Evolutionary conservation across 2,888 invertebrate genomes (phyloP).

Genomic region (Apamea anceps): DNA sequence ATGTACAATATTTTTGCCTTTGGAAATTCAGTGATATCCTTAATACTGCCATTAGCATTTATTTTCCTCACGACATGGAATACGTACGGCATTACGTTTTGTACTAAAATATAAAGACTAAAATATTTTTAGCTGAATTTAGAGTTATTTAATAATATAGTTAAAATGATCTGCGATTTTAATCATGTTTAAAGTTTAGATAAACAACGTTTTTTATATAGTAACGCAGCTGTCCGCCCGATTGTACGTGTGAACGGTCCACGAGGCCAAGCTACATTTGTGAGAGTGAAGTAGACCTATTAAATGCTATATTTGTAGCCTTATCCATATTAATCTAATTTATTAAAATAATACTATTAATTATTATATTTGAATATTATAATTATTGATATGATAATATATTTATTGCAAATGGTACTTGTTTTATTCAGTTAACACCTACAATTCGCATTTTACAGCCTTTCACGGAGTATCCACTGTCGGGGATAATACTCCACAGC

Average conservation of each 20-base stretch:
- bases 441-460: slow-evolving; percentile 29
- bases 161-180: slow-evolving; percentile 66
- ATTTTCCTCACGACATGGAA: slow-evolving; percentile 45
- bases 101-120: slow-evolving; percentile 63
- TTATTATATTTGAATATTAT: slow-evolving; percentile 79
- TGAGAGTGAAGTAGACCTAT: slow-evolving; percentile 80
- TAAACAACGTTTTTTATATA: slow-evolving; percentile 53
- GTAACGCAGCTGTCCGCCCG: slow-evolving; percentile 48
- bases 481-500: background rate
- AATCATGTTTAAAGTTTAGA: slow-evolving; percentile 63
- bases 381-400: slow-evolving; percentile 87
- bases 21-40: slow-evolving; percentile 38
- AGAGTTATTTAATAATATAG: slow-evolving; percentile 57
- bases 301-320: slow-evolving; percentile 85
- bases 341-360: slow-evolving; percentile 69
- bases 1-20: slow-evolving; percentile 45
- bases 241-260: slow-evolving; percentile 64
- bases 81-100: slow-evolving; percentile 48
- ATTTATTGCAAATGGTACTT: slow-evolving; percentile 82
- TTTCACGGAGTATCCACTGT: slow-evolving; percentile 25
- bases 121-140: slow-evolving; percentile 65
- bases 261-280: slow-evolving; percentile 76
- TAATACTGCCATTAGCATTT: slow-evolving; percentile 67
- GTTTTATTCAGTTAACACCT: slow-evolving; percentile 49
- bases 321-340: slow-evolving; percentile 86